Evolutionary conservation across 53 echinoderm and acorn worm species (phyloP).

Genomic region (Arbacia lixula): DNA sequence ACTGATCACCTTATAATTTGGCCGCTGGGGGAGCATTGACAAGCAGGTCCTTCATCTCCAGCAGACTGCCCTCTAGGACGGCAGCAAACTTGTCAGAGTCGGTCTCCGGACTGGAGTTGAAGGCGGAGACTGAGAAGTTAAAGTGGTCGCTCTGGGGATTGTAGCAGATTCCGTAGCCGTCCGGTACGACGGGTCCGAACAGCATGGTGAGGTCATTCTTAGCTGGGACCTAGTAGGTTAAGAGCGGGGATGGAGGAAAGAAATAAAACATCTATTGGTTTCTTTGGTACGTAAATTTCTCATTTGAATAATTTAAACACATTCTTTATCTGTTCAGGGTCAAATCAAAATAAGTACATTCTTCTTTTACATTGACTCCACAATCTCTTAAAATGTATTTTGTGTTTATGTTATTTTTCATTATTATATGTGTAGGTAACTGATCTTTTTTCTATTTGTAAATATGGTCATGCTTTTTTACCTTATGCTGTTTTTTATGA

Average conservation of each 20-base stretch:
- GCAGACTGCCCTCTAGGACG: conserved; percentile 67
- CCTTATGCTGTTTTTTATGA: too few species aligned
- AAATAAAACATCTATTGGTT: too few species aligned
- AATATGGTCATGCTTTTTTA: too few species aligned
- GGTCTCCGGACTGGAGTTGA: conserved; percentile 84
- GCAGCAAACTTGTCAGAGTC: conserved; percentile 74
- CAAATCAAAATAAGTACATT: too few species aligned
- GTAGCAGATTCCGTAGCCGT: conserved; percentile 97
- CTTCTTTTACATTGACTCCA: too few species aligned
- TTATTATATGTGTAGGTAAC: too few species aligned
- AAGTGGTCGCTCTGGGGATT: conserved; percentile 87
- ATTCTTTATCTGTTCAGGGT: too few species aligned
- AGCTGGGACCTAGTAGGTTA: conserved; percentile 75
- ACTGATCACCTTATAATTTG: conserved; percentile 72
- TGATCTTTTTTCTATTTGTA: too few species aligned
- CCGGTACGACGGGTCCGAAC: conserved; percentile 87
- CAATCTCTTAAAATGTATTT: too few species aligned
- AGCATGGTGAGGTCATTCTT: conserved; percentile 85
- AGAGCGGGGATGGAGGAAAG: not conserved
- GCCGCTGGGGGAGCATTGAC: conserved; percentile 72
- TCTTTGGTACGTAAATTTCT: too few species aligned
- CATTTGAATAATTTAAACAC: too few species aligned
- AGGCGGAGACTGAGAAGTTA: conserved; percentile 91
- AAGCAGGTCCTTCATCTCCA: conserved; percentile 80
- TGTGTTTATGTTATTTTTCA: too few species aligned